A percentile compares a stretch with the other conserved stretches of the same genome.
phyloP scores from a whole-genome alignment of 2,797 vertebrate genomes.

The Adrianichthys oophorus region DNA sequence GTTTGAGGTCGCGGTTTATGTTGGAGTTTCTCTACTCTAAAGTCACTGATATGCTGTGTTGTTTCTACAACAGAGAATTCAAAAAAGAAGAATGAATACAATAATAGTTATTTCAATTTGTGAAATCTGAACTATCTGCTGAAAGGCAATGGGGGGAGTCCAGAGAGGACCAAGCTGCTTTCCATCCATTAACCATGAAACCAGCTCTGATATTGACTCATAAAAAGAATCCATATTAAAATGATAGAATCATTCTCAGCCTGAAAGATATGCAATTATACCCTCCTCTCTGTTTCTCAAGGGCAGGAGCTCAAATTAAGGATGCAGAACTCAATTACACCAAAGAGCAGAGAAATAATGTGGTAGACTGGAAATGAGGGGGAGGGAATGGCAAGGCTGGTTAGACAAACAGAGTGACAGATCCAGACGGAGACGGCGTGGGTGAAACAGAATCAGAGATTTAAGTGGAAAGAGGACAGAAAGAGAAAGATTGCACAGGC shows the following conservation, averaged over 20 bases:
- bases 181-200: slow-evolving; percentile 20
- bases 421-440: slow-evolving; percentile 10
- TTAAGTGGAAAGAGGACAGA: slow-evolving; percentile 1
- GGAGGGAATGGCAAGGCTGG: slow-evolving; percentile 2
- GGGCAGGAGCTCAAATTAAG: slow-evolving; percentile 25
- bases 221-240: slow-evolving; percentile 28
- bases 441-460: slow-evolving; percentile 22
- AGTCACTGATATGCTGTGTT: too few species aligned
- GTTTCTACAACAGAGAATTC: too few species aligned
- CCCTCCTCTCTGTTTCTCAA: slow-evolving; percentile 32
- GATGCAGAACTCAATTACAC: slow-evolving; percentile 47
- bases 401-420: slow-evolving; percentile 21
- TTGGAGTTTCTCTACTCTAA: too few species aligned
- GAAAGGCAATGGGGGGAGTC: slow-evolving; percentile 1
- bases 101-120: not conserved
- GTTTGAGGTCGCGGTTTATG: too few species aligned
- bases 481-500: not conserved
- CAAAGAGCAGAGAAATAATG: slow-evolving; percentile 26
- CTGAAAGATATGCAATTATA: slow-evolving; percentile 51
- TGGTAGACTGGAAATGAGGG: slow-evolving; percentile 4
- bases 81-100: not conserved
- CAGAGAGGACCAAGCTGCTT: not conserved
- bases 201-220: slow-evolving; percentile 15
- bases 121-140: slow-evolving; percentile 4
- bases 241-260: slow-evolving; percentile 44